Evolutionary conservation across 2,888 invertebrate genomes (phyloP).

Genomic region (Fissipunctia ypsillon): DNA sequence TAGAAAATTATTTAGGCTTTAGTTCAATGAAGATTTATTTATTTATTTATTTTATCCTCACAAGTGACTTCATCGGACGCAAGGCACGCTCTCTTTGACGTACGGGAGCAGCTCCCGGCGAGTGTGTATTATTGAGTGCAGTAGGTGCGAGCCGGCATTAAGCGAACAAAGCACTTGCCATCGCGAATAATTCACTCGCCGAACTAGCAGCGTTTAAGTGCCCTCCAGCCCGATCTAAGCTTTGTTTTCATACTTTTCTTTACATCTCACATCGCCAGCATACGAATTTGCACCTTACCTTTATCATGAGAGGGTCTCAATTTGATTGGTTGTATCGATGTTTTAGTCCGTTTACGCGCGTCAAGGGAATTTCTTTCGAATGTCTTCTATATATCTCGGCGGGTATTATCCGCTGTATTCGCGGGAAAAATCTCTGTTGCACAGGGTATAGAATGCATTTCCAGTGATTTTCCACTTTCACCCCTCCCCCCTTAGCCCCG

Average conservation of each 20-base stretch:
- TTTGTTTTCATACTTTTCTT: constrained; percentile 66
- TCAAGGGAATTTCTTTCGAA: constrained; percentile 62
- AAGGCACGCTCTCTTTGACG: neutral
- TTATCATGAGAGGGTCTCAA: neutral
- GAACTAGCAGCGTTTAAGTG: constrained; percentile 74
- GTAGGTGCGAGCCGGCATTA: constrained; percentile 44
- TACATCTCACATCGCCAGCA: constrained; percentile 34
- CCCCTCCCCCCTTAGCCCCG: neutral
- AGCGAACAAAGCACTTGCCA: constrained; percentile 64
- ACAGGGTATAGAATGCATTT: constrained; percentile 72
- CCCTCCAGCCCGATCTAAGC: constrained; percentile 69
- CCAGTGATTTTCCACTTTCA: constrained; percentile 70
- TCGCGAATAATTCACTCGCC: constrained; percentile 72
- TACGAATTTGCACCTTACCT: constrained; percentile 34
- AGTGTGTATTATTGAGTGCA: constrained; percentile 26
- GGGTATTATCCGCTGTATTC: constrained; percentile 69
- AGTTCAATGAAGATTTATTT: no score
- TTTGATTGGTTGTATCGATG: constrained; percentile 17
- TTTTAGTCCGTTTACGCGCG: constrained; percentile 56
- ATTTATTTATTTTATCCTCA: no score
- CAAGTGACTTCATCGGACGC: no score
- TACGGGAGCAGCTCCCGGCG: neutral
- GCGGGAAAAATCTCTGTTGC: constrained; percentile 71
- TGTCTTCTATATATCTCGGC: constrained; percentile 68
- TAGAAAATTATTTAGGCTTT: no score